These are phyloP conservation scores for Corythucha ciliata DNA, from an alignment of 2,888 invertebrate genomes.

Conservation along the genomic window DNA sequence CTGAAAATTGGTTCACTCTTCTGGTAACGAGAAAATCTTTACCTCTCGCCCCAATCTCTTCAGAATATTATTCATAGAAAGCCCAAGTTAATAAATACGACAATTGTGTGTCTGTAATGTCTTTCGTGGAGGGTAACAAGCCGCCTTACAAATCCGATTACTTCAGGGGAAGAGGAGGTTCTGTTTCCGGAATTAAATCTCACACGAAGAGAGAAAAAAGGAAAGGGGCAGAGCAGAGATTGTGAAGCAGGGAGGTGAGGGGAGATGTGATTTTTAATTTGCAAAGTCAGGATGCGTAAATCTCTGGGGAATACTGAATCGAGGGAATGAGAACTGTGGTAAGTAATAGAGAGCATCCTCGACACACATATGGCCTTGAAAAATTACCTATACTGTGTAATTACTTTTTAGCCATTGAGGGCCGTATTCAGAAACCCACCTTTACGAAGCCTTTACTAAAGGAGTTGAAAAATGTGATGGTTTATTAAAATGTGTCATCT, in stretches of 20 bases:
- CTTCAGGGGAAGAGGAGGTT: slow-evolving; percentile 7
- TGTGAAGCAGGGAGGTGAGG: background rate
- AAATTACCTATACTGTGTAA: too few relatives aligned
- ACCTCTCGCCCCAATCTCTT: background rate
- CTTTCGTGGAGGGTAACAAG: slow-evolving; percentile 16
- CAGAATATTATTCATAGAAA: background rate
- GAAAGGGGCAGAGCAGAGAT: background rate
- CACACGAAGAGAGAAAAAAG: slow-evolving; percentile 13
- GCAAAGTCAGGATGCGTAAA: slow-evolving; percentile 21
- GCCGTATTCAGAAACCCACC: too few relatives aligned
- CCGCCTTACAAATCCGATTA: slow-evolving; percentile 24
- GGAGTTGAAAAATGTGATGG: too few relatives aligned
- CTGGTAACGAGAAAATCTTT: background rate
- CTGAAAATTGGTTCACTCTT: too few relatives aligned
- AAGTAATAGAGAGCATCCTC: too few relatives aligned
- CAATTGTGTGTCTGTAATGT: slow-evolving; percentile 19
- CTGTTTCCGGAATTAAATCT: slow-evolving; percentile 4
- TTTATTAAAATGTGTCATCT: too few relatives aligned
- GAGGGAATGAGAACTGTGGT: too few relatives aligned
- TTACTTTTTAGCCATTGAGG: too few relatives aligned
- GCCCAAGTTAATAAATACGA: slow-evolving; percentile 25
- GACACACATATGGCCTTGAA: too few relatives aligned
- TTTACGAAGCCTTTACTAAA: too few relatives aligned
- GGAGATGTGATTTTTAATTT: slow-evolving; percentile 25
- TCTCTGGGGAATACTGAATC: slow-evolving; percentile 17